These are phyloP conservation scores for Drosophila arawakana DNA, from an alignment of 1,140 invertebrate species.

Conservation along the genomic window DNA sequence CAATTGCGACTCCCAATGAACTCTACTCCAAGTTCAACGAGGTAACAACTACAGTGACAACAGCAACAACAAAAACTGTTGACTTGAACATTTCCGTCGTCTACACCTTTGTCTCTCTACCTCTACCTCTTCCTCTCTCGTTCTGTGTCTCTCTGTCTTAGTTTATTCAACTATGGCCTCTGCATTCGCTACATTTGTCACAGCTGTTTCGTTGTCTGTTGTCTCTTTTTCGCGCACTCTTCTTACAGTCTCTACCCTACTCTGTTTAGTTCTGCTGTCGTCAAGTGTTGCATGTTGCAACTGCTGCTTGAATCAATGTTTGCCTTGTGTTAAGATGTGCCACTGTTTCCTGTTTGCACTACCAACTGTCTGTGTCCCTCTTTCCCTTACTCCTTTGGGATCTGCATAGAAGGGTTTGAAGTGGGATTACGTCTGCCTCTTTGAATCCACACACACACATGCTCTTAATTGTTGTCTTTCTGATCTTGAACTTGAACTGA, in stretches of 20 bases:
- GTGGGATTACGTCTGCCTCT: conserved; percentile 19
- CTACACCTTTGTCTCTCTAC: conserved; percentile 2
- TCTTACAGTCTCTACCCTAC: neutral
- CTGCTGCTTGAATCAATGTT: conserved; percentile 53
- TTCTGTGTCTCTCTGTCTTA: neutral
- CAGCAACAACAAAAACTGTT: conserved; percentile 33
- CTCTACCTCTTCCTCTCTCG: conserved; percentile 5
- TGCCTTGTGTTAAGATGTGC: conserved; percentile 42
- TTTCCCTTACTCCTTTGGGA: neutral
- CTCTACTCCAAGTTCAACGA: conserved; percentile 71
- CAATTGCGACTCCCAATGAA: conserved; percentile 61
- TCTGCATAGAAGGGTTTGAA: neutral
- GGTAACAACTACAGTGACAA: conserved; percentile 46
- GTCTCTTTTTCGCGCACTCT: neutral
- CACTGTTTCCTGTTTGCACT: conserved; percentile 46
- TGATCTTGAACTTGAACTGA: conserved; percentile 31
- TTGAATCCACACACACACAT: conserved; percentile 11
- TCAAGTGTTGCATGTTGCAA: conserved; percentile 31
- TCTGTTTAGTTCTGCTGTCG: neutral
- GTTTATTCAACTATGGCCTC: conserved; percentile 68
- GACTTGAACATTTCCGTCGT: conserved; percentile 19
- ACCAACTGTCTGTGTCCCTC: neutral
- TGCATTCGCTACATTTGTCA: conserved; percentile 53
- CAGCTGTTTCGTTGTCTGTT: conserved; percentile 53
- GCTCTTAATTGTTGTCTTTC: conserved; percentile 39